Base-by-base conservation (phyloP, 2,113 vertebrate species). In the Daboia siamensis region DNA sequence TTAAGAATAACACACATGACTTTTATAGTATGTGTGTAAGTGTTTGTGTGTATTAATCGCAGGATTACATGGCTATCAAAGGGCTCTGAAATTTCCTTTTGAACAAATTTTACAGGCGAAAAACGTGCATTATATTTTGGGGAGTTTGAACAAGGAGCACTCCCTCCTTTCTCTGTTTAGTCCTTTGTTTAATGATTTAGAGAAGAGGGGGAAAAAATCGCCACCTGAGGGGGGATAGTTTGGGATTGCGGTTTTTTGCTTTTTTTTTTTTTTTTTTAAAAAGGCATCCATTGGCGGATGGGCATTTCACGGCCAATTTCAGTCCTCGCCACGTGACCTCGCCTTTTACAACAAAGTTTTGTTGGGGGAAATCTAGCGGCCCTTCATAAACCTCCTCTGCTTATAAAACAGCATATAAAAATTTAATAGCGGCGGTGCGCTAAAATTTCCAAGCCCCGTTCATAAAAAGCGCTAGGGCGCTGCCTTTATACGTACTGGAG, bases 401-500 rank as follows among this genome's bases (percentile, higher is more conserved):
- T 99, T 99, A 99, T 99, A 99, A 99, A 99, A 99, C 98, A 99
- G 99, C 99, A 99, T 98, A 99, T 99, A 99, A 99, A 99, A 97
- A 97, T 98, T 99, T 99, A 99, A 99, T 98, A 98, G 98, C 98
- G 97, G 98, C 97, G 97, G 97, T 97, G 98, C 97, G 97, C 97
- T 97, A 96, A 92, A 97, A 97, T 97, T 98, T 97, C 98, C 97
- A 98, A 98, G 97, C 97, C 97, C 97, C 98, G 97, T 97, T 96
- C 97, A 97, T 97, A 88, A 98, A 98, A 89, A 97, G 97, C 97
- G 95, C 96, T 95, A 97, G 97, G 97, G 98, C 98, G 97, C 98
- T 97, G 98, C 97, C 97, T 98, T 98, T 98, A 98, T 98, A 99
- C 99, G 98, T 98, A 99, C 99, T 98, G 98, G 98, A 97, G 98